Conservation (phyloP, 2,888 invertebrate genomes). For the Rhodophaea formosa region DNA sequence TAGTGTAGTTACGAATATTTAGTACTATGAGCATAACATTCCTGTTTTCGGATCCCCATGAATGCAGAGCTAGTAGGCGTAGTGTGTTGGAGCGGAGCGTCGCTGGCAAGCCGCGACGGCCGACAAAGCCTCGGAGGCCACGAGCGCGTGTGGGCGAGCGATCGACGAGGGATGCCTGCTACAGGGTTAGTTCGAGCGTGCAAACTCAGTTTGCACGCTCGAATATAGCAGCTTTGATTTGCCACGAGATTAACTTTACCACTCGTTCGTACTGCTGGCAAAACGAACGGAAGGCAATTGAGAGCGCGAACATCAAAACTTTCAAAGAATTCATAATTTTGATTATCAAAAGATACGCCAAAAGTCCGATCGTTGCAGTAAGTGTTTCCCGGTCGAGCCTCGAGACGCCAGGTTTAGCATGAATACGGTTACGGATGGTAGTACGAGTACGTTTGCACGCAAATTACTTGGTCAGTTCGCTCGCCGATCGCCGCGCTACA, state of each 20-base stretch:
- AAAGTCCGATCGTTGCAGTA: not conserved
- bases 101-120: not conserved
- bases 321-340: too few relatives aligned
- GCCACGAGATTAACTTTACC: too few relatives aligned
- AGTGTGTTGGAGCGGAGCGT: not conserved
- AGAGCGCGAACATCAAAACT: too few relatives aligned
- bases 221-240: too few relatives aligned
- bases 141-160: not conserved
- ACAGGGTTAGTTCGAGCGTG: too few relatives aligned
- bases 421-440: too few relatives aligned
- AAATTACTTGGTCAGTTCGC: not conserved
- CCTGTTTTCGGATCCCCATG: not conserved
- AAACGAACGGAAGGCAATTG: too few relatives aligned
- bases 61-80: not conserved
- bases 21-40: not conserved
- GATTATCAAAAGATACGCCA: too few relatives aligned
- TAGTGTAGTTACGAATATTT: not conserved
- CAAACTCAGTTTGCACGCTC: too few relatives aligned
- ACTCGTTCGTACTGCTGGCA: too few relatives aligned
- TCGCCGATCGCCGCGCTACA: not conserved
- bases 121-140: not conserved
- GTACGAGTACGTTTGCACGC: not conserved
- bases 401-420: slow-evolving; percentile 5
- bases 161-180: not conserved
- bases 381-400: not conserved